Evolutionary conservation across 2,888 invertebrate genomes (phyloP).

Genomic region (Drosophila mulleri): DNA sequence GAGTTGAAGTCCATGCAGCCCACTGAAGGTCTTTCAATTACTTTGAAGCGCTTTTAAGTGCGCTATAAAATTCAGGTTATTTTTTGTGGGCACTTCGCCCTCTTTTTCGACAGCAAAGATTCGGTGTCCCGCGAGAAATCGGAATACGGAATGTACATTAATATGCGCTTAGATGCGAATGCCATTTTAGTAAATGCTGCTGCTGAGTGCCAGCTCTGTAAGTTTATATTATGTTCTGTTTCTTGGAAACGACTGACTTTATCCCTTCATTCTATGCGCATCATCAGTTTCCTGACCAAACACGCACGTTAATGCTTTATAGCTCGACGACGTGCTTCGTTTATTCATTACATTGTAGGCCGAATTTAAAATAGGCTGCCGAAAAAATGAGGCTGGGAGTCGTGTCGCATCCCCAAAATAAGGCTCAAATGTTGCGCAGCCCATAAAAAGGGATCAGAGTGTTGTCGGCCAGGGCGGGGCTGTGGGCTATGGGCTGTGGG

Average conservation of each 20-base stretch:
- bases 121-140: conserved; percentile 21
- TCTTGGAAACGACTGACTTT: not conserved
- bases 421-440: conserved; percentile 63
- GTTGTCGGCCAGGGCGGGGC: conserved; percentile 47
- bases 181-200: conserved; percentile 40
- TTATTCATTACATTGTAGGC: conserved; percentile 46
- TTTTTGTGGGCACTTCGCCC: not conserved
- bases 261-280: conserved; percentile 21
- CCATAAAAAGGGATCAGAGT: conserved; percentile 74
- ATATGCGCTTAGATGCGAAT: conserved; percentile 14
- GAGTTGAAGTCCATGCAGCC: conserved; percentile 24
- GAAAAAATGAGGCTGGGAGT: not conserved
- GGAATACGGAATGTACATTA: conserved; percentile 8
- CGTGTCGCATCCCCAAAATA: conserved; percentile 24
- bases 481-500: conserved; percentile 25
- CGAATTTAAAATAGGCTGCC: conserved; percentile 51
- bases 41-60: conserved; percentile 21
- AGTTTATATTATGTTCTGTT: conserved; percentile 3
- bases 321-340: conserved; percentile 58
- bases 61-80: conserved; percentile 12
- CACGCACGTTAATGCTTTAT: conserved; percentile 64
- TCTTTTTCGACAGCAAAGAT: conserved; percentile 4
- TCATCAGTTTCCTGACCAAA: conserved; percentile 54
- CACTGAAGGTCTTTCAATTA: conserved; percentile 10
- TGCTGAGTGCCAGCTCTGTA: not conserved